Evolutionary conservation across 2,113 vertebrate genomes (phyloP).

Genomic region (Fulica atra): DNA sequence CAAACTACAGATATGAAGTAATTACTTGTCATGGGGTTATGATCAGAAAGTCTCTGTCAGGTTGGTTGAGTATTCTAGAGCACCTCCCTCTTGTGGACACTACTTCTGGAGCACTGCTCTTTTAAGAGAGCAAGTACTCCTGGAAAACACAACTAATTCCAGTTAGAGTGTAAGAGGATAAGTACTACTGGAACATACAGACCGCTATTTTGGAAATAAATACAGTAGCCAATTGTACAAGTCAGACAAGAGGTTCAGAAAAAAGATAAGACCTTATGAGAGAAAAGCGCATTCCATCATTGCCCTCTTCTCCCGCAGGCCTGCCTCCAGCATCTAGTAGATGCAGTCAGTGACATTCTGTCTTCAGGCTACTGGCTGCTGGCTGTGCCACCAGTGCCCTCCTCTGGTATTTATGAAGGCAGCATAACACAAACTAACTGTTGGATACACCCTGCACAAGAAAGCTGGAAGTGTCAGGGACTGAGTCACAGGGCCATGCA

Average conservation of each 20-base stretch:
- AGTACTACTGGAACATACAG: neutral
- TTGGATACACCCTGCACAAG: neutral
- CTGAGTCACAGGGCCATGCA: neutral
- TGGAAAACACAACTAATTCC: neutral
- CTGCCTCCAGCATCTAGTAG: neutral
- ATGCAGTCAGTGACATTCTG: neutral
- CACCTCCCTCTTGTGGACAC: neutral
- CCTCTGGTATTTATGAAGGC: constrained; percentile 35
- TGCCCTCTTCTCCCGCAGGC: neutral
- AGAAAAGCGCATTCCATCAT: neutral
- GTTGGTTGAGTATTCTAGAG: neutral
- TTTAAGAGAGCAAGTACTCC: neutral
- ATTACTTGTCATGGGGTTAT: neutral
- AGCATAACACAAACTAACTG: neutral
- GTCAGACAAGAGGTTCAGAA: neutral
- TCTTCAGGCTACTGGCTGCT: neutral
- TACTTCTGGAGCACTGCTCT: neutral
- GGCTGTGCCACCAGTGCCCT: constrained; percentile 52
- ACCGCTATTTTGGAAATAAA: constrained; percentile 1
- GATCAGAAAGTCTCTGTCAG: neutral
- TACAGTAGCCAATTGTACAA: neutral
- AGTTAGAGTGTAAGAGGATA: neutral
- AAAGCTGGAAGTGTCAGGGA: neutral
- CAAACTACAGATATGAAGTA: neutral
- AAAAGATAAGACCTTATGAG: neutral